Conservation (phyloP, 1,140 invertebrate genomes). For the Anastrepha obliqua region DNA sequence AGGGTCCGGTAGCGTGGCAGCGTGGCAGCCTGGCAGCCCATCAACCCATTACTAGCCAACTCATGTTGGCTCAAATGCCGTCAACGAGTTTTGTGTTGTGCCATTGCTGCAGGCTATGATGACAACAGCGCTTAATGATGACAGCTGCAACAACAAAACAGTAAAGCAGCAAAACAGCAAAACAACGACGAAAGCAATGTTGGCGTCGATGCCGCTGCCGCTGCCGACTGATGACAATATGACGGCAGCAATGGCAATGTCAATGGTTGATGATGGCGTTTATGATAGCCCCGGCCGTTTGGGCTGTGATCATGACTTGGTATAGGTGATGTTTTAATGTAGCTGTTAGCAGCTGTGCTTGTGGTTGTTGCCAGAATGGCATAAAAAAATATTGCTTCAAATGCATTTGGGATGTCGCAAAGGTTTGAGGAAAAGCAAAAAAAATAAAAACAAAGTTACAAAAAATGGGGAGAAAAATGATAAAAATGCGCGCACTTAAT, state of each 20-base stretch:
- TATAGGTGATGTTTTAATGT: conserved; percentile 4
- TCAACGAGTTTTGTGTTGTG: conserved; percentile 14
- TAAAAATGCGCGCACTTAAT: conserved; percentile 49
- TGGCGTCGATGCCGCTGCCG: neutral
- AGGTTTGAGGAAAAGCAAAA: conserved; percentile 9
- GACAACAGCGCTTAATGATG: conserved; percentile 46
- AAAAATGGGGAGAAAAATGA: conserved; percentile 28
- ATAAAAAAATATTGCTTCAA: neutral
- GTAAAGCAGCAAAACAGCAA: neutral
- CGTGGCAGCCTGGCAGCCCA: neutral
- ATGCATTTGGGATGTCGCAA: neutral
- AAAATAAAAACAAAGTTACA: neutral
- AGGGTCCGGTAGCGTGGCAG: neutral
- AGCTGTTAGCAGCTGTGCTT: neutral
- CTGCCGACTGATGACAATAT: conserved; percentile 20
- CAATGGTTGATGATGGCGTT: conserved; percentile 25
- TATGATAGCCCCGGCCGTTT: conserved; percentile 35
- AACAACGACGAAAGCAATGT: neutral
- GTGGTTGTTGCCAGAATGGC: neutral
- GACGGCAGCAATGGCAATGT: conserved; percentile 19
- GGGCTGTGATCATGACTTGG: neutral
- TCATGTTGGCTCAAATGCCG: neutral
- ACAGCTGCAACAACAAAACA: neutral
- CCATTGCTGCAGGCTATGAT: conserved; percentile 47
- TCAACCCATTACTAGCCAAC: neutral